Base-by-base conservation (phyloP, 2,113 vertebrate species). In the Daubentonia madagascariensis region DNA sequence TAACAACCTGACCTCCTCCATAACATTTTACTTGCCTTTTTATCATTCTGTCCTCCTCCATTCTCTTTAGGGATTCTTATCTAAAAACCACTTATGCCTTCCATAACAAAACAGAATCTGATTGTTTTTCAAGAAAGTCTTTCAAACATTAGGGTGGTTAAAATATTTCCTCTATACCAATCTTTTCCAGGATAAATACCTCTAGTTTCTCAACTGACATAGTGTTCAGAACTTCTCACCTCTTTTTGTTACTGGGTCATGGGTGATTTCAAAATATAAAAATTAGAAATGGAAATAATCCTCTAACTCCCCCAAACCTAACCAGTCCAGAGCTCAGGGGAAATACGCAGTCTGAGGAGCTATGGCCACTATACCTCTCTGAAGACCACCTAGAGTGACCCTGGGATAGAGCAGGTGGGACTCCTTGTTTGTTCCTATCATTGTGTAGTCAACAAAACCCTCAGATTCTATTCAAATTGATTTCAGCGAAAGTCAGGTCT, bases 1-100 rank as follows among this genome's bases (percentile, higher is more conserved):
- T 35, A 75, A 43, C 61, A 81, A 7, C 61, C 1, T 59, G 86
- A 67, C 20, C 13, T 75, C 25, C 10, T 57, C 25, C 28, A 23
- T 48, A 84, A 85, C 18, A 76, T 85, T 87, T 94, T 59, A 79
- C 50, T 89, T 89, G 48, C 37, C 67, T 68, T 93, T 67, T 61
- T 63, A 70, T 88, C 59, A 88, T 75, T 80, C 22, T 76, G 68
- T 18, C 12, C 13, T 6, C 45, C 25, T 65, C 43, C 23, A 70
- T 59, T 89, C 72, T 37, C 25, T n/a, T 50, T 45, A 45, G 1
- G n/a, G 23, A 85, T 63, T 28, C 5, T 76, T 54, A 92, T 35
- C 30, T 61, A 94, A 89, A 94, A 92, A 52, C 87, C 79, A 83
- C 43, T 92, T 79, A 63, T 61, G 37, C 14, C 59, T 89, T 86